Evolutionary conservation across 1,140 invertebrate genomes (phyloP).

Genomic region (Papilio helenus): DNA sequence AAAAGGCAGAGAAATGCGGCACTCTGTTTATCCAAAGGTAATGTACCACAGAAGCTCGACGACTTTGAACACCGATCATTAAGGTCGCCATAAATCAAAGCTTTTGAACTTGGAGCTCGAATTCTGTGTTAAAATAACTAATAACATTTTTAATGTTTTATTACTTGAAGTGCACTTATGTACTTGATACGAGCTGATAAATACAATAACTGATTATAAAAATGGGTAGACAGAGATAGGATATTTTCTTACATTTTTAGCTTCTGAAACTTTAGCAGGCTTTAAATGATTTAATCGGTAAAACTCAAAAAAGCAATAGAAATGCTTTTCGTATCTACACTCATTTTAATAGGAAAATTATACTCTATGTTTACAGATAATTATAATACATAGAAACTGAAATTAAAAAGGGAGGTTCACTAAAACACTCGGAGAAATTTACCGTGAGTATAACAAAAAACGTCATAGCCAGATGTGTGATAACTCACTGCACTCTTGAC

Average conservation of each 20-base stretch:
- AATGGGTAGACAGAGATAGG: neutral
- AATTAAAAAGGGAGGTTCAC: neutral
- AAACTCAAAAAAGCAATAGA: neutral
- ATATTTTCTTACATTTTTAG: neutral
- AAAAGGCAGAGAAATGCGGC: neutral
- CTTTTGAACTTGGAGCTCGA: conserved; percentile 9
- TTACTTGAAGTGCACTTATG: neutral
- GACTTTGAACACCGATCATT: conserved; percentile 36
- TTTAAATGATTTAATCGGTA: neutral
- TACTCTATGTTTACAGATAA: neutral
- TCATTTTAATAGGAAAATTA: neutral
- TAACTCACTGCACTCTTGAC: conserved; percentile 39
- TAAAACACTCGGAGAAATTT: neutral
- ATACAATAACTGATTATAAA: neutral
- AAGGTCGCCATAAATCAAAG: conserved; percentile 28
- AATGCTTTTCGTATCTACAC: neutral
- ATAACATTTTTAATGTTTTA: conserved; percentile 11
- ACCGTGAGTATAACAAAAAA: neutral
- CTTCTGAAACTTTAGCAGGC: neutral
- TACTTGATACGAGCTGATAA: neutral
- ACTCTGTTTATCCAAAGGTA: conserved; percentile 34
- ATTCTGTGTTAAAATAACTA: conserved; percentile 14
- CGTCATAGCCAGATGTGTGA: conserved; percentile 21
- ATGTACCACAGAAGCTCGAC: conserved; percentile 18
- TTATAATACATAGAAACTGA: neutral